A percentile compares a stretch with the other conserved stretches of the same genome.
These are phyloP conservation scores for Heliconius hewitsoni DNA, from an alignment of 1,140 invertebrate species.

Conservation along the genomic window DNA sequence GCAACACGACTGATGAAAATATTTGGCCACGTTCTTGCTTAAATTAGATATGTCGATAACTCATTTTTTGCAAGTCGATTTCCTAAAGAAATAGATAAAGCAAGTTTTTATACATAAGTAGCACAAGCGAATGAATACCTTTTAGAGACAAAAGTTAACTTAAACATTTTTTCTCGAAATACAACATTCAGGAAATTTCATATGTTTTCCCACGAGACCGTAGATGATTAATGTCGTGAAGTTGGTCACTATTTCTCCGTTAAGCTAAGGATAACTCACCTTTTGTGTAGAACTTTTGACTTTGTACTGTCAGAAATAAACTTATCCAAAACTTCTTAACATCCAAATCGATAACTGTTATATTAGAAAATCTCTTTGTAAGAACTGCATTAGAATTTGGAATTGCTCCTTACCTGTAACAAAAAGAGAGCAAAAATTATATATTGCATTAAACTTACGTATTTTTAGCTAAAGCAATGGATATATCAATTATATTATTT, in stretches of 20 bases:
- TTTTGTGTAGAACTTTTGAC: slow-evolving; percentile 22
- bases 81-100: too few relatives aligned
- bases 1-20: too few relatives aligned
- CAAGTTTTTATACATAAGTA: too few relatives aligned
- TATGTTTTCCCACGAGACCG: slow-evolving; percentile 28
- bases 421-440: slow-evolving; percentile 17
- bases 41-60: too few relatives aligned
- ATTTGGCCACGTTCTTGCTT: too few relatives aligned
- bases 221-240: slow-evolving; percentile 57
- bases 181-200: neutral
- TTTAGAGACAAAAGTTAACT: neutral
- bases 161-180: neutral
- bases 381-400: neutral
- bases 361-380: slow-evolving; percentile 10
- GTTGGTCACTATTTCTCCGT: slow-evolving; percentile 56
- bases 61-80: too few relatives aligned
- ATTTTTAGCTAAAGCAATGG: neutral
- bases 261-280: slow-evolving; percentile 20
- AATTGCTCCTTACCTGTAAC: slow-evolving; percentile 39
- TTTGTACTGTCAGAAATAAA: slow-evolving; percentile 28
- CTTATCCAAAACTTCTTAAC: neutral
- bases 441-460: neutral
- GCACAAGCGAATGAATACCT: neutral
- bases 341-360: neutral
- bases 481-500: neutral